Base-by-base conservation (phyloP, 2,797 vertebrate genomes). In the Acridotheres tristis region DNA sequence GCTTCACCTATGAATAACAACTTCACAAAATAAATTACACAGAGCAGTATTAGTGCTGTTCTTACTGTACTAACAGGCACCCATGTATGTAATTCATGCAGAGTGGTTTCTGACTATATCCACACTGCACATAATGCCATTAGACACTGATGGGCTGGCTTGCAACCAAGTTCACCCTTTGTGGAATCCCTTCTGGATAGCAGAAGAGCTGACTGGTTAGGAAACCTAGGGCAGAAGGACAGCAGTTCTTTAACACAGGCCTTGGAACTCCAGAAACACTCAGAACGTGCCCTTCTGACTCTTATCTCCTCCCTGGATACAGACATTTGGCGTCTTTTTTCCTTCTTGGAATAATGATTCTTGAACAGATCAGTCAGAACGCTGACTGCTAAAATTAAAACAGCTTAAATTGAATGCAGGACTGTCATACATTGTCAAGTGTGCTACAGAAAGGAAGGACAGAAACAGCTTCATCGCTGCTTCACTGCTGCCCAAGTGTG, bases 1-100 rank as follows among this genome's bases (percentile, higher is more conserved):
- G 34, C 86, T 96, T 94, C 93, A 97, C 81, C 95, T 96, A 78
- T 48, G 77, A 94, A 69, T 81, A 96, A 95, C 80, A 97, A 97
- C 82, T 94, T 89, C 69, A 93, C 6, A 5, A 89, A 96, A 97
- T 97, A 89, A 96, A 97, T 97, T 94, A 89, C 61, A 81, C 0
- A 89, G 59, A 92, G 65, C 88, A 94, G 21, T 85, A 92, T 92
- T 93, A 94, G 93, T 50, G 80, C 87, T 97, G 90, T 79, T 94
- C 75, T 72, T 94, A 57, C 68, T 96, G 87, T 55, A 89, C 75
- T 95, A 96, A 95, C 95, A 96, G 91, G 92, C 77, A 94, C 51
- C 89, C 67, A 55, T 50, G 78, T 91, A 92, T 89, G 87, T 57
- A 94, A 95, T 93, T 95, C 89, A 93, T 82, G 89, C 94, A 81